Evolutionary conservation across 2,113 vertebrate genomes (phyloP), one percentile per base, ranked within the genome.

Genomic region (Stomatorhinus ivindoensis): DNA sequence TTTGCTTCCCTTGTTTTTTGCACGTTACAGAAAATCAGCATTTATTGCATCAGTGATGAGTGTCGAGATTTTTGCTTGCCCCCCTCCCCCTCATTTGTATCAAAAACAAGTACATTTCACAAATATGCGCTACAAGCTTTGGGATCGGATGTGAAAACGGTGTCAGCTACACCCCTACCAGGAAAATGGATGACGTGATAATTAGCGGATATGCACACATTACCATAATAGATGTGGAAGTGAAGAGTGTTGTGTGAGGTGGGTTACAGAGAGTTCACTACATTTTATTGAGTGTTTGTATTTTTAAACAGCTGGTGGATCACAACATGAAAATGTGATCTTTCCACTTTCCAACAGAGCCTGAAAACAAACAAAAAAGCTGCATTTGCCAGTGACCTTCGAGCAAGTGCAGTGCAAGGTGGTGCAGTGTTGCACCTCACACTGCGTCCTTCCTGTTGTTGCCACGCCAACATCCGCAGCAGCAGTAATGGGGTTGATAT

Each of bases 41-140:
- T 87, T 87, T 87, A 55, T 87, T 87, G 85, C 85, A 55, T 87
- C 85, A 87, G 85, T 87, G n/a, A n/a, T 87, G 50, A 19, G 85
- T 87, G 27, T 46, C n/a, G 39, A 86, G 39, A 9, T 44, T 86
- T 86, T 87, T 17, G 2, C 35, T 8, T 44, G 21, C 9, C 35
- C 73, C 69, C 73, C 73, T 69, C 61, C 61, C n/a, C 10, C 73
- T 39, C 73, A 80, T 39, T 17, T 80, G 31, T 80, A 35, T 42
- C 44, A 46, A 46, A 47, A n/a, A 84, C 19, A 84, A 82, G 42
- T 82, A 47, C 82, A 84, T 84, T 84, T 84, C 11, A 84, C 19
- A 84, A 84, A 84, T 84, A n/a, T n/a, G 35, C 21, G 2, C 82
- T 46, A 84, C 35, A 42, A 42, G 73, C 73, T 80, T 80, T 15